Percentiles rank a stretch among this genome's conserved stretches.
Conservation (phyloP, 1,140 invertebrate genomes). For the Brachionus manjavacas region DNA sequence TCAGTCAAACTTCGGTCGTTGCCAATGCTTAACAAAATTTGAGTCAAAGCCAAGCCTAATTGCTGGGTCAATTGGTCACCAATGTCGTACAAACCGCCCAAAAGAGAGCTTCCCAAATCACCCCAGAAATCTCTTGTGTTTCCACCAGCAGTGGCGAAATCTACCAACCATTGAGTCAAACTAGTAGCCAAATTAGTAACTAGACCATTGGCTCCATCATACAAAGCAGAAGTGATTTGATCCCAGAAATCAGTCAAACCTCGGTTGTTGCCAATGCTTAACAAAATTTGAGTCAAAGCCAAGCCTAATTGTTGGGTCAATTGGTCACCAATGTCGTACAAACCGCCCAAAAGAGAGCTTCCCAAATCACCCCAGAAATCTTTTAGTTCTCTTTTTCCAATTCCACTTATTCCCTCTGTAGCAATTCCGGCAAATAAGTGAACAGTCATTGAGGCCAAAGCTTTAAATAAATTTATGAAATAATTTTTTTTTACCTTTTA, state of each 20-base stretch:
- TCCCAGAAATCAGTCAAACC: background rate
- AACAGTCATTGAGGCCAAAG: slow-evolving; percentile 26
- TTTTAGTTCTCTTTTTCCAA: slow-evolving; percentile 30
- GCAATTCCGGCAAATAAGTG: slow-evolving; percentile 31
- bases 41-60: background rate
- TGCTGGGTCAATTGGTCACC: background rate
- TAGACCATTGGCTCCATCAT: background rate
- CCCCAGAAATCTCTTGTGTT: slow-evolving; percentile 6
- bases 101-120: background rate
- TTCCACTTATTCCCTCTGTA: background rate
- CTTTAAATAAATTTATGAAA: background rate
- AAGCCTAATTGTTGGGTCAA: background rate
- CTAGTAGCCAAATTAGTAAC: background rate
- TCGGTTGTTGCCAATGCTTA: background rate
- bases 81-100: background rate
- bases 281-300: slow-evolving; percentile 14
- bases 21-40: background rate
- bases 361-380: slow-evolving; percentile 13
- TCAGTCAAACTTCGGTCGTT: background rate
- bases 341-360: background rate
- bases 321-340: background rate
- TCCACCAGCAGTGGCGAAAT: background rate
- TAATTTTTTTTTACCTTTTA: background rate
- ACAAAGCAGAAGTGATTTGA: background rate
- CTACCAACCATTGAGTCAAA: background rate